Evolutionary conservation across 2,113 vertebrate species (phyloP).

Genomic region (Nibea albiflora): DNA sequence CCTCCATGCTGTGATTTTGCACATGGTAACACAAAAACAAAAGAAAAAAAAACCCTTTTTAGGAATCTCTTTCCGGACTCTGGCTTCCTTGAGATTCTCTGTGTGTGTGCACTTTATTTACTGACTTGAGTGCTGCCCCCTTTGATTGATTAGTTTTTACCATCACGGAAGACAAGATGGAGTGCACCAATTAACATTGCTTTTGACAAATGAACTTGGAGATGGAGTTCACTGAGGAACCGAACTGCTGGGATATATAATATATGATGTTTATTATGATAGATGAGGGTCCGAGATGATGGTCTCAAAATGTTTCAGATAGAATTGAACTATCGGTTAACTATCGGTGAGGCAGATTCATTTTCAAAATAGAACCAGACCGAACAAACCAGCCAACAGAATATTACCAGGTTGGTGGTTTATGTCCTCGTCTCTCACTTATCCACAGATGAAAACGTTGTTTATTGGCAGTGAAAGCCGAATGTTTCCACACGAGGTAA

Average conservation of each 20-base stretch:
- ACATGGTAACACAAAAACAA: no score
- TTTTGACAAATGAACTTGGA: constrained; percentile 69
- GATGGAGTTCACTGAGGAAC: constrained; percentile 53
- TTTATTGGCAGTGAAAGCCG: constrained; percentile 53
- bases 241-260: constrained; percentile 54
- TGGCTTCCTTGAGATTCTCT: constrained; percentile 18
- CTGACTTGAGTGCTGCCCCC: constrained; percentile 16
- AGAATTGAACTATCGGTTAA: constrained; percentile 34
- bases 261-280: constrained; percentile 67
- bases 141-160: constrained; percentile 63
- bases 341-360: not conserved
- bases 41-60: not conserved
- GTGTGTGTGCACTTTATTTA: constrained; percentile 42
- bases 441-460: constrained; percentile 45
- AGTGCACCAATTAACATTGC: constrained; percentile 68
- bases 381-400: constrained; percentile 13
- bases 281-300: constrained; percentile 27
- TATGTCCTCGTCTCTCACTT: constrained; percentile 34
- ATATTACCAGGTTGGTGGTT: constrained; percentile 23
- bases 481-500: constrained; percentile 46
- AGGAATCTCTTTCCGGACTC: not conserved
- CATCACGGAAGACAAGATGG: constrained; percentile 65
- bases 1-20: no score
- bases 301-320: constrained; percentile 9
- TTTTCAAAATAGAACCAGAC: constrained; percentile 27